Conservation (phyloP, 1,140 invertebrate species). For the Delia radicum region DNA sequence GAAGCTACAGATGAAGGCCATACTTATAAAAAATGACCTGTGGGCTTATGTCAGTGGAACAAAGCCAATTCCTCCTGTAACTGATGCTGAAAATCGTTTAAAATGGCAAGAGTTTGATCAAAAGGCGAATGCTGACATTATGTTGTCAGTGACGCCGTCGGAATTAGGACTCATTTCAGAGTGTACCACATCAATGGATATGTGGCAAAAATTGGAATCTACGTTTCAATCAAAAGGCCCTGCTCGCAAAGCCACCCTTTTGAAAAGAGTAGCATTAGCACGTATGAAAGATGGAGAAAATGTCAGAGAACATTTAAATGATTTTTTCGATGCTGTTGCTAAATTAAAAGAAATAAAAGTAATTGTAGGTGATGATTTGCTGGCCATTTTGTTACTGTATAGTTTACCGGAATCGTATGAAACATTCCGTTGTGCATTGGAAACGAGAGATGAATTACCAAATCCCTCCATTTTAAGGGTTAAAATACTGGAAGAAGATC, state of each 20-base stretch:
- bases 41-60: too few relatives aligned
- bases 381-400: conserved; percentile 38
- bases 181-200: conserved; percentile 21
- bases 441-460: conserved; percentile 34
- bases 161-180: conserved; percentile 20
- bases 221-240: conserved; percentile 33
- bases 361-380: conserved; percentile 29
- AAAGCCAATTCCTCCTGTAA: too few relatives aligned
- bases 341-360: conserved; percentile 34
- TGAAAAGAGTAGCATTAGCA: conserved; percentile 28
- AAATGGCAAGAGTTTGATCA: conserved; percentile 26
- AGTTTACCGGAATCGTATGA: conserved; percentile 38
- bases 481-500: conserved; percentile 18
- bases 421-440: conserved; percentile 40
- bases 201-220: conserved; percentile 30
- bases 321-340: conserved; percentile 36
- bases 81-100: too few relatives aligned
- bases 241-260: too few relatives aligned
- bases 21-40: too few relatives aligned
- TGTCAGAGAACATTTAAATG: conserved; percentile 32
- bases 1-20: too few relatives aligned
- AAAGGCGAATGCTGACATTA: conserved; percentile 29
- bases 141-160: conserved; percentile 27
- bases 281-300: conserved; percentile 31
- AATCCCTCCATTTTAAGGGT: conserved; percentile 8